A percentile compares a stretch with the other conserved stretches of the same genome.
Evolutionary conservation across 2,113 vertebrate species (phyloP).

Genomic region (Nestor notabilis): DNA sequence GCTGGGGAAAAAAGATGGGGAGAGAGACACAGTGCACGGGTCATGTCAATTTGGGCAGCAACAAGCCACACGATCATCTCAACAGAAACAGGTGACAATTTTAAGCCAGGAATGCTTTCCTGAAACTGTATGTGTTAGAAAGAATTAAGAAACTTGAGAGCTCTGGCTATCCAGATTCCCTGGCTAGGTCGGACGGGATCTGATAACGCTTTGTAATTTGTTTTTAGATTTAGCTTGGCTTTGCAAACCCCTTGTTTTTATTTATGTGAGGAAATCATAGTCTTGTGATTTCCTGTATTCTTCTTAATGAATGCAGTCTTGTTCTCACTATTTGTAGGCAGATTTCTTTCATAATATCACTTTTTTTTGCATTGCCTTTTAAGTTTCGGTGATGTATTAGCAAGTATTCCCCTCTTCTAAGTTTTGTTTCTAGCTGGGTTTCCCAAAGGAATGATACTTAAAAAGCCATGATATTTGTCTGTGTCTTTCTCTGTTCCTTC

Average conservation of each 20-base stretch:
- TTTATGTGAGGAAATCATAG: neutral
- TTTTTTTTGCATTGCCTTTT: neutral
- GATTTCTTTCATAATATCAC: neutral
- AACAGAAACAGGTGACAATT: neutral
- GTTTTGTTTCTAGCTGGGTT: neutral
- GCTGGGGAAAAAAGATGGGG: neutral
- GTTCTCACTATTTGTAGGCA: neutral
- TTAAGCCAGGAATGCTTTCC: neutral
- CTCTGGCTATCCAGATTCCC: neutral
- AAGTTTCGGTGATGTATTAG: neutral
- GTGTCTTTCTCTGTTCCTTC: neutral
- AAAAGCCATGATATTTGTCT: neutral
- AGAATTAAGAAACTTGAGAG: neutral
- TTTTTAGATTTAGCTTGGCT: neutral
- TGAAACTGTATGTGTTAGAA: neutral
- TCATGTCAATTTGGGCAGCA: neutral
- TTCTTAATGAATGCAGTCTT: neutral
- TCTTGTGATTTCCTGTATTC: neutral
- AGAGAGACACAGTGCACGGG: neutral
- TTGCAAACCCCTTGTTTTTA: neutral
- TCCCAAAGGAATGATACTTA: neutral
- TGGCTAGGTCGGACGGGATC: neutral
- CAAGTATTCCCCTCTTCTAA: neutral
- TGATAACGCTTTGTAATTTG: neutral
- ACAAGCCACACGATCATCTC: neutral